Conservation (phyloP, 2,888 invertebrate species). For the Gisinianus flammeolus region DNA sequence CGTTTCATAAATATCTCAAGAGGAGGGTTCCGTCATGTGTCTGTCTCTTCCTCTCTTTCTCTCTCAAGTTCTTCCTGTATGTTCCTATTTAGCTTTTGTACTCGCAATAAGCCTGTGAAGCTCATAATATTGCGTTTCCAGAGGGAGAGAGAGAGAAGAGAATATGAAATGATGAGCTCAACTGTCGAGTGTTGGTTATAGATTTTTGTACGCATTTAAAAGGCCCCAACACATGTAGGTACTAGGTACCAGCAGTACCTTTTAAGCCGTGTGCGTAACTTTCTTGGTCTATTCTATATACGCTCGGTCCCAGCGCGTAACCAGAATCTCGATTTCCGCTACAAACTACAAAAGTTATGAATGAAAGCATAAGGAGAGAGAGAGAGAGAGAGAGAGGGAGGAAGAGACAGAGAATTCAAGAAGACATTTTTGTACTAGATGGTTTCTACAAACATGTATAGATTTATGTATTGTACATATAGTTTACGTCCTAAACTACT, state of each 20-base stretch:
- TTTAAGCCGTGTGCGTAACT: no score
- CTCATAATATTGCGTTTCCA: constrained; percentile 6
- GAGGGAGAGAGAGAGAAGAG: background rate
- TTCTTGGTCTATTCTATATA: no score
- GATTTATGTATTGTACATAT: no score
- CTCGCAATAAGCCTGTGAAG: background rate
- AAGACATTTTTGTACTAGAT: background rate
- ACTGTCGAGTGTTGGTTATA: background rate
- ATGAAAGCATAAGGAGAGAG: constrained; percentile 52
- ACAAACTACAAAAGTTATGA: constrained; percentile 51
- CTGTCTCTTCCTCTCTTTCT: background rate
- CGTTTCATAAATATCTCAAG: constrained; percentile 24
- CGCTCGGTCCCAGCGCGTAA: no score
- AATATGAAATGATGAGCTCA: background rate
- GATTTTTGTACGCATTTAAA: background rate
- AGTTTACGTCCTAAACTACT: no score
- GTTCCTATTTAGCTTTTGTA: background rate
- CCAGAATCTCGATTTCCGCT: constrained; percentile 59
- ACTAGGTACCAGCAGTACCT: no score
- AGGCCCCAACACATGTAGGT: background rate
- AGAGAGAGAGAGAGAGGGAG: background rate
- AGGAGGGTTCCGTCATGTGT: constrained; percentile 40
- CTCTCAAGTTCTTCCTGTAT: background rate
- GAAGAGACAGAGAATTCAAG: background rate
- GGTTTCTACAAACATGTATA: no score